Conservation (phyloP, 1,140 invertebrate species). For the Pseudomyrmex sp. region DNA sequence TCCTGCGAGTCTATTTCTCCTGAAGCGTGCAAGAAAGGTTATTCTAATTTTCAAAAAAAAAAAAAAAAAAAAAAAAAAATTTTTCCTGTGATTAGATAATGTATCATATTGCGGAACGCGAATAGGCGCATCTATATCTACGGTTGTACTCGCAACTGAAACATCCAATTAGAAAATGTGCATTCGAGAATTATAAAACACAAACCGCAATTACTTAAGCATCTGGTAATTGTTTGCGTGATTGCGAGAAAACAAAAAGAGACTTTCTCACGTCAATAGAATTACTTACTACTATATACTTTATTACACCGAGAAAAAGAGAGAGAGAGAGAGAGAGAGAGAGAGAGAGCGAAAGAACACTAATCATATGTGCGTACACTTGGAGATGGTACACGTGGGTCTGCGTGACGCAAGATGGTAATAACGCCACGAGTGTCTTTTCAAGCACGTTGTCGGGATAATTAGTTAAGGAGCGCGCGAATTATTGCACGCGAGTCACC, state of each 20-base stretch:
- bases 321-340: no score
- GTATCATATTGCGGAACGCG: no score
- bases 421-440: constrained; percentile 38
- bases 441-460: constrained; percentile 13
- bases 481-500: constrained; percentile 10
- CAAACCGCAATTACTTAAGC: constrained; percentile 48
- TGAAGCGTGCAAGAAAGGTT: background rate
- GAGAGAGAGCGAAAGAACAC: background rate
- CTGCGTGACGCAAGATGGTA: constrained; percentile 20
- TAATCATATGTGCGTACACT: constrained; percentile 14
- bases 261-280: constrained; percentile 31
- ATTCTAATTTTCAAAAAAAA: background rate
- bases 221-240: constrained; percentile 51
- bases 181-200: background rate
- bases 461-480: constrained; percentile 31
- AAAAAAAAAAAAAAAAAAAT: no score
- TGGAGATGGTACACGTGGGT: background rate
- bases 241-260: constrained; percentile 34
- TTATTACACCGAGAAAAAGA: background rate
- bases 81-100: no score
- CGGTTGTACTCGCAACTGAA: background rate
- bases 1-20: constrained; percentile 4
- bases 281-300: background rate
- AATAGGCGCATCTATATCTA: background rate
- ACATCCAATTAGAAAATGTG: constrained; percentile 7